Evolutionary conservation across 1,140 invertebrate species (phyloP), one percentile per base, ranked within the genome.

Genomic region (Maniola jurtina): DNA sequence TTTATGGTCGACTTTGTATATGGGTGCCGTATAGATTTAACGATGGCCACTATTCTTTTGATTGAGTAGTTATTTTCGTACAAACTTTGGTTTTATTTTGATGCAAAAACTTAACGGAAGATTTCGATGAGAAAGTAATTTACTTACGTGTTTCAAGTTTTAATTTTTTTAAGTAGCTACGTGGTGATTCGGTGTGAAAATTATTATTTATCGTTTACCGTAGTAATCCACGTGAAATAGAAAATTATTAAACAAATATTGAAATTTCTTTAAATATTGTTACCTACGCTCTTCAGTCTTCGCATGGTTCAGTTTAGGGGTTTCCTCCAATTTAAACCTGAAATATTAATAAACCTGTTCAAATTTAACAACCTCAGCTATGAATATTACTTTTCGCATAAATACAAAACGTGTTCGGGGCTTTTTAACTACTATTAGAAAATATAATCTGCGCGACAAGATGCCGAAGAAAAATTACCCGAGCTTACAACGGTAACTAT

Each of bases 301-400:
- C 81, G 64, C 70, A 61, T 67, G 71, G 73, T 68, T 81, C 74
- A 58, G 66, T 77, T 72, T 72, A 84, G 76, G 66, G 68, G 65
- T 75, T 72, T 74, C 72, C 76, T 78, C 83, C 77, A 71, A 74
- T 83, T 86, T 86, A 66, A 83, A 81, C 80, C 83, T 86, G 83
- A 86, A 86, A 86, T 25, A 25, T 79, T 74, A 86, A 86, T 78
- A 84, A 86, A 84, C 77, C 76, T 74, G 72, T 80, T 81, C 77
- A 82, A 78, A 71, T 68, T 77, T 68, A 64, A 66, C 62, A 75
- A 68, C 68, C 71, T 57, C 64, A 61, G 48, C 52, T 60, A 59
- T 60, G 65, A 47, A 47, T 56, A 47, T 45, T 15, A 63, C 36
- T 55, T 55, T 45, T 7, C 33, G 45, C 52, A 54, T 62, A 50